Percentiles rank a stretch among this genome's conserved stretches.
phyloP scores from a whole-genome alignment of 2,888 invertebrate genomes.

The Temnothorax rugatulus region DNA sequence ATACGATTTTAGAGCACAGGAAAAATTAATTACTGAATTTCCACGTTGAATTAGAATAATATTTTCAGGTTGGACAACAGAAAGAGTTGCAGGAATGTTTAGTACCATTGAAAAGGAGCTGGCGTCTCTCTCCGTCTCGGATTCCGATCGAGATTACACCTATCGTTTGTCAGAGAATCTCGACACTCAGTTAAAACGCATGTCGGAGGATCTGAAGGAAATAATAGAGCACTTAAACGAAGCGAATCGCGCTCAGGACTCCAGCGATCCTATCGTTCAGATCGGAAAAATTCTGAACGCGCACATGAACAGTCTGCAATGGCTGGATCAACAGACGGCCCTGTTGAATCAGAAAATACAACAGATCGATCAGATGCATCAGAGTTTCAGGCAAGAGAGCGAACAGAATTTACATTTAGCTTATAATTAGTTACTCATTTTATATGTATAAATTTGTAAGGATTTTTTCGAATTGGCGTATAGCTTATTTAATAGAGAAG shows the following conservation, averaged over 20 bases:
- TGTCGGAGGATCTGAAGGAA: slow-evolving; percentile 98
- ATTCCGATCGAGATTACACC: slow-evolving; percentile 96
- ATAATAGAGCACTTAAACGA: slow-evolving; percentile 98
- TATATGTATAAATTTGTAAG: background rate
- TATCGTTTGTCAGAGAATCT: slow-evolving; percentile 96
- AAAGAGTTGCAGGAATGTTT: slow-evolving; percentile 96
- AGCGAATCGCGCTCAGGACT: slow-evolving; percentile 93
- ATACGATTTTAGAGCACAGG: background rate
- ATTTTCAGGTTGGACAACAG: slow-evolving; percentile 91
- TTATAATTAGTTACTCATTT: slow-evolving; percentile 82
- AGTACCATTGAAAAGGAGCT: slow-evolving; percentile 93
- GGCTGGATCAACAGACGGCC: slow-evolving; percentile 95
- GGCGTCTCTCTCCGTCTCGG: slow-evolving; percentile 90
- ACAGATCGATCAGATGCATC: slow-evolving; percentile 93
- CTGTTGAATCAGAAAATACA: slow-evolving; percentile 93
- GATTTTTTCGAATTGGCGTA: slow-evolving; percentile 4
- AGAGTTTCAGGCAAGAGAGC: slow-evolving; percentile 92
- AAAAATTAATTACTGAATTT: background rate
- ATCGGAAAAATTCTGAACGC: slow-evolving; percentile 97
- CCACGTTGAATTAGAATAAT: slow-evolving; percentile 21
- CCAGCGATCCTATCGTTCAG: slow-evolving; percentile 96
- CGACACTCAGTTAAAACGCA: slow-evolving; percentile 96
- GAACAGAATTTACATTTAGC: slow-evolving; percentile 90
- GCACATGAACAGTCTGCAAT: slow-evolving; percentile 98
- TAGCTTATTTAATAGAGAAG: slow-evolving; percentile 8